Evolutionary conservation across 2,113 vertebrate species (phyloP), one percentile per base, ranked within the genome.

Genomic region (Origma solitaria): DNA sequence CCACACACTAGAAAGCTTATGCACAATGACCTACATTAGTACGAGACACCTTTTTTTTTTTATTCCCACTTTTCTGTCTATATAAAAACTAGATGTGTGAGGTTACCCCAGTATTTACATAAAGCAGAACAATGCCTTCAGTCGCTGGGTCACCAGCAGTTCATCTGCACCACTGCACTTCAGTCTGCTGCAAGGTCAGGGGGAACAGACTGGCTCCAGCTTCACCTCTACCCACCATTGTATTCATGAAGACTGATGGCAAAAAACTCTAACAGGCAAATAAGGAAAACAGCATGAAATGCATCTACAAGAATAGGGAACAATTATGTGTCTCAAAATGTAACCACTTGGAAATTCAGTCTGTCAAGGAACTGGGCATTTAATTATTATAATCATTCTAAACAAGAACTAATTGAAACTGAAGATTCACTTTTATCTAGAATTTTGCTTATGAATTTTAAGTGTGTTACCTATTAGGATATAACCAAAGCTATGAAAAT

Each of bases 331-430:
- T 95, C 96, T 97, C 81, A 97, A 97, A 97, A 81, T 33, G 82
- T 84, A 92, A 64, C 75, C 64, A 62, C 78, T 96, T 95, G 64
- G 93, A 96, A 93, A 97, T 92, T 89, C 94, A 83, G 82, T 68
- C 75, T 96, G 91, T 94, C 93, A 91, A 89, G 58, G 82, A 94
- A 86, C 60, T 92, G 96, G 95, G 96, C 79, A 90, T 96, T 96
- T 95, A 96, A 96, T 96, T 96, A 97, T 84, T 91, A 91, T 88
- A 95, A 95, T 86, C 68, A 86, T 83, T 94, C 96, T 90, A 96
- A 97, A 96, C 54, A 93, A 71, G 83, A 93, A 94, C 80, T 95
- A 95, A 96, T 73, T 96, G 88, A 85, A 97, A 96, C 82, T 90
- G 96, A 96, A 91, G 51, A 95, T 70, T 82, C 53, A 90, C 69